Conservation (phyloP, 92 coral and sea anemone species). For the Epizoanthus illoricatus region DNA sequence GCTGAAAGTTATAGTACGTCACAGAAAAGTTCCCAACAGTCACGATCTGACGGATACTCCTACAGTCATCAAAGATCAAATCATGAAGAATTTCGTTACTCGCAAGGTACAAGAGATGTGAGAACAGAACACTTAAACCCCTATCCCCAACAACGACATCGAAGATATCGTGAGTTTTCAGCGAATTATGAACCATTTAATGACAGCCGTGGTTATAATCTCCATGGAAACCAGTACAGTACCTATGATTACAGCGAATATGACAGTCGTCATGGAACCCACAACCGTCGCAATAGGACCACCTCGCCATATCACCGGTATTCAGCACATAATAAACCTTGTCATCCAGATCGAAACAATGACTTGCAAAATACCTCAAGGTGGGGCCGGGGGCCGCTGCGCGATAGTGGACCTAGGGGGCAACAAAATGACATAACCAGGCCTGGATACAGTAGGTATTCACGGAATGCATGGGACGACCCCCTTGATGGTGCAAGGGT, state of each 20-base stretch:
- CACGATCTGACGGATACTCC: too few species aligned
- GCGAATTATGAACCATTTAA: not conserved
- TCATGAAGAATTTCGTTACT: not conserved
- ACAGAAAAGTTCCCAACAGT: not conserved
- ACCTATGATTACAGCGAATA: not conserved
- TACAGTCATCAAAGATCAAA: not conserved
- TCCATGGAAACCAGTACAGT: not conserved
- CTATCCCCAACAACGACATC: not conserved
- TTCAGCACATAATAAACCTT: not conserved
- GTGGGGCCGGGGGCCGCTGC: not conserved
- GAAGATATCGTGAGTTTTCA: not conserved
- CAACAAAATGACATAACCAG: not conserved
- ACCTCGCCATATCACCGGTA: not conserved
- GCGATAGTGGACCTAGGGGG: not conserved
- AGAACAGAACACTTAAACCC: not conserved
- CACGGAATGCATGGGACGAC: not conserved
- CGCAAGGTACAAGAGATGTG: not conserved
- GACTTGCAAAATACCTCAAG: not conserved
- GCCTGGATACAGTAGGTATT: slow-evolving; percentile 9
- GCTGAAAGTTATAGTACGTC: not conserved
- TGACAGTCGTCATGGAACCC: not conserved
- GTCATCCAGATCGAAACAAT: not conserved
- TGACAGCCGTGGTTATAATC: not conserved
- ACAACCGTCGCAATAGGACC: not conserved
- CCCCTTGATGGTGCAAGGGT: not conserved